Conservation (phyloP, 2,888 invertebrate species). For the Entomobrya multifasciata region DNA sequence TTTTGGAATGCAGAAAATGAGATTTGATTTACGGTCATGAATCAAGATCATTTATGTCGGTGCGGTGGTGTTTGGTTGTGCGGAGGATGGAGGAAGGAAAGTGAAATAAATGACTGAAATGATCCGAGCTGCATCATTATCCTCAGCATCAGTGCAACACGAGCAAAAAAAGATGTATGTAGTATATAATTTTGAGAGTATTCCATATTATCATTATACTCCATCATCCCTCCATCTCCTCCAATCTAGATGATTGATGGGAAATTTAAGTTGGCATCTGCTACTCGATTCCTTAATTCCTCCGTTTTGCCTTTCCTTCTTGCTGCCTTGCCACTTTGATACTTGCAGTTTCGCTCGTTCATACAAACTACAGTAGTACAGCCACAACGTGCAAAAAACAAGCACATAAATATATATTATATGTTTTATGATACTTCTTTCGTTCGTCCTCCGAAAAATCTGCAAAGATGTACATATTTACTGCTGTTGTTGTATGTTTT, state of each 20-base stretch:
- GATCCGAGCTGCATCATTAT: constrained; percentile 31
- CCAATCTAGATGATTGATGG: constrained; percentile 68
- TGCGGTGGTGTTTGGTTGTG: too few species aligned
- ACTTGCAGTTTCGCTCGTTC: not conserved
- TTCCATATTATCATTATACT: too few species aligned
- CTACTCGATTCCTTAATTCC: constrained; percentile 44
- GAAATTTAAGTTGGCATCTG: constrained; percentile 68
- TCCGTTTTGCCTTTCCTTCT: too few species aligned
- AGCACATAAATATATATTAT: not conserved
- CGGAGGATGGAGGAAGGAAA: not conserved
- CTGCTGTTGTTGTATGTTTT: not conserved
- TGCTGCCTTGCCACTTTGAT: not conserved
- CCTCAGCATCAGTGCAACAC: constrained; percentile 23
- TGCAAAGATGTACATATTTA: not conserved
- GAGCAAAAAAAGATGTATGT: not conserved
- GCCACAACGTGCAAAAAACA: constrained; percentile 6
- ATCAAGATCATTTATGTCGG: not conserved
- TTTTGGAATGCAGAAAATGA: too few species aligned
- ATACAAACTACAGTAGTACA: not conserved
- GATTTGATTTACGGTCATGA: not conserved
- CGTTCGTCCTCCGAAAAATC: not conserved
- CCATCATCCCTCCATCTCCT: constrained; percentile 1
- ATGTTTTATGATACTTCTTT: not conserved
- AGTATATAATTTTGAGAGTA: not conserved
- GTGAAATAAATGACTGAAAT: constrained; percentile 35